A percentile compares a stretch with the other conserved stretches of the same genome.
phyloP scores from a whole-genome alignment of 2,888 invertebrate species.

The Allolobophora icterica region DNA sequence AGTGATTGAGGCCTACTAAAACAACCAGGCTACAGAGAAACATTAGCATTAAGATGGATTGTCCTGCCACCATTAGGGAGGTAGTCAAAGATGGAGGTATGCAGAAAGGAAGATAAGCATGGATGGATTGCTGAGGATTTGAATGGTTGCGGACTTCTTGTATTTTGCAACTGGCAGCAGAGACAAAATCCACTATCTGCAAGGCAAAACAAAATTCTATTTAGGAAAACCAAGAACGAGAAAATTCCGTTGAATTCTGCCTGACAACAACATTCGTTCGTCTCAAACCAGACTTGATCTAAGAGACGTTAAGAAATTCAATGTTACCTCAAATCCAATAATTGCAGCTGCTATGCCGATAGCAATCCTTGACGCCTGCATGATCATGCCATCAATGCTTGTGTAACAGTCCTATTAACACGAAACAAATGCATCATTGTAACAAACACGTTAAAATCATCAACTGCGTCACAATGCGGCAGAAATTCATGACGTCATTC shows the following conservation, averaged over 20 bases:
- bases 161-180: neutral
- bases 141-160: neutral
- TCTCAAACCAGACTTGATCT: no score
- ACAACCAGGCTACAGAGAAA: no score
- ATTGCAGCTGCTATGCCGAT: conserved; percentile 33
- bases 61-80: no score
- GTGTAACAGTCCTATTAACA: conserved; percentile 2
- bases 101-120: neutral
- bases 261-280: no score
- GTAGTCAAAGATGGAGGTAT: neutral
- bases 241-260: no score
- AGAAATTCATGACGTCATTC: no score
- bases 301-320: neutral
- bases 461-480: neutral
- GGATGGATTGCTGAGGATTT: neutral
- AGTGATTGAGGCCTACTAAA: no score
- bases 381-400: neutral
- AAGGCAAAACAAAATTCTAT: neutral
- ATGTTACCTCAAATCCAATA: conserved; percentile 26
- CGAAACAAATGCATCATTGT: neutral
- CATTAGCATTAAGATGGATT: no score
- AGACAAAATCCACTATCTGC: neutral
- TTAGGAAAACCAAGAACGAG: no score
- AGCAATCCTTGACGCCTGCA: conserved; percentile 4
- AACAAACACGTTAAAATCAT: neutral